Evolutionary conservation across 2,113 vertebrate species (phyloP).

Genomic region (Noturus placidus): DNA sequence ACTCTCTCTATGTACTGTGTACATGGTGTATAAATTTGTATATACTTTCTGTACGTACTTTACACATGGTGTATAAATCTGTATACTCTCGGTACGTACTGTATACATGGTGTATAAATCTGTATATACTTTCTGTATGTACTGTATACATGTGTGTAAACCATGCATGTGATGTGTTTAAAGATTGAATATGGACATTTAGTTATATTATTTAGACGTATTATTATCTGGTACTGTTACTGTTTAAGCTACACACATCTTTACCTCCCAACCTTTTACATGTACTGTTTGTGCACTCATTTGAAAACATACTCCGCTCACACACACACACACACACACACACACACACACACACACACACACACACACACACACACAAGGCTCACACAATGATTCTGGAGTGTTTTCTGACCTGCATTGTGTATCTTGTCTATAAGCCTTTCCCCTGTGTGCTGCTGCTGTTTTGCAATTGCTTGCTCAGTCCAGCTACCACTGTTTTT

Average conservation of each 20-base stretch:
- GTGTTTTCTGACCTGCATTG: conserved; percentile 23
- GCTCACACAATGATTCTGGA: not conserved
- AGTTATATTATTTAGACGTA: not conserved
- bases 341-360: not conserved
- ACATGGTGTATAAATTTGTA: too few species aligned
- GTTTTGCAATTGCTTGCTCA: not conserved
- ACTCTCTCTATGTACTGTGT: too few species aligned
- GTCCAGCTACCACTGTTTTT: conserved; percentile 3
- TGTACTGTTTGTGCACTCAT: not conserved
- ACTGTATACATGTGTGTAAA: too few species aligned
- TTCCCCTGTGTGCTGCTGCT: not conserved
- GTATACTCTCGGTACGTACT: too few species aligned
- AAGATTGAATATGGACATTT: not conserved
- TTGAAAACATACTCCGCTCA: not conserved
- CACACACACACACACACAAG: not conserved
- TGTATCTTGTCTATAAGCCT: not conserved
- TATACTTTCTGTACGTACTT: too few species aligned
- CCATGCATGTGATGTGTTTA: not conserved
- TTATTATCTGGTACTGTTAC: not conserved
- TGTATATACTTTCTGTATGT: too few species aligned
- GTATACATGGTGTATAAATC: too few species aligned
- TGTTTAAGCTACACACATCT: not conserved
- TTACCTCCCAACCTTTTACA: not conserved
- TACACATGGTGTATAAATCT: too few species aligned
- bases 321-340: not conserved